Conservation (phyloP, 2,888 invertebrate genomes). For the Sesia bembeciformis region DNA sequence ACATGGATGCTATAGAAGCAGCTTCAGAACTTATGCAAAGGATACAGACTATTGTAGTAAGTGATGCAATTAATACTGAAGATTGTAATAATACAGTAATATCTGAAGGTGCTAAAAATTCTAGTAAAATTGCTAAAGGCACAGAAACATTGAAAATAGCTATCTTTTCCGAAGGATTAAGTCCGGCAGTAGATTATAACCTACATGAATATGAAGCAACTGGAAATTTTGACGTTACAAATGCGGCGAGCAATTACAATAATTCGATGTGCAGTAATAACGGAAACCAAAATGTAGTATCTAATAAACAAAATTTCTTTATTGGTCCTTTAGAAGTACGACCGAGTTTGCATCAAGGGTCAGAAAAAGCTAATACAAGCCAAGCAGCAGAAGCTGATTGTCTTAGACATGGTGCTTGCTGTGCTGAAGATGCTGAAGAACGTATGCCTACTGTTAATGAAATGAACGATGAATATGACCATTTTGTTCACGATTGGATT, state of each 20-base stretch:
- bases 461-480: constrained; percentile 28
- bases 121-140: neutral
- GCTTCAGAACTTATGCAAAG: constrained; percentile 34
- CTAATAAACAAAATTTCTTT: no score
- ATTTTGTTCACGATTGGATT: constrained; percentile 35
- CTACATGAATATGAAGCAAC: no score
- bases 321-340: neutral
- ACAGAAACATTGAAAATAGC: neutral
- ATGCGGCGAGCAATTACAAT: no score
- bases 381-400: neutral
- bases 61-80: no score
- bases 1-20: constrained; percentile 24
- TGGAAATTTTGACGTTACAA: no score
- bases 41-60: constrained; percentile 23
- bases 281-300: no score
- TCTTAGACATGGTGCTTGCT: neutral
- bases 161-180: neutral
- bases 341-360: neutral
- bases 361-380: neutral
- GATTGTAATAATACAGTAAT: no score
- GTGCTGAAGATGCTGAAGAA: neutral
- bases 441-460: constrained; percentile 9
- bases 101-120: neutral
- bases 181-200: neutral
- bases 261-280: no score